Evolutionary conservation across 2,888 invertebrate species (phyloP).

Genomic region (Polymixis flavicincta): DNA sequence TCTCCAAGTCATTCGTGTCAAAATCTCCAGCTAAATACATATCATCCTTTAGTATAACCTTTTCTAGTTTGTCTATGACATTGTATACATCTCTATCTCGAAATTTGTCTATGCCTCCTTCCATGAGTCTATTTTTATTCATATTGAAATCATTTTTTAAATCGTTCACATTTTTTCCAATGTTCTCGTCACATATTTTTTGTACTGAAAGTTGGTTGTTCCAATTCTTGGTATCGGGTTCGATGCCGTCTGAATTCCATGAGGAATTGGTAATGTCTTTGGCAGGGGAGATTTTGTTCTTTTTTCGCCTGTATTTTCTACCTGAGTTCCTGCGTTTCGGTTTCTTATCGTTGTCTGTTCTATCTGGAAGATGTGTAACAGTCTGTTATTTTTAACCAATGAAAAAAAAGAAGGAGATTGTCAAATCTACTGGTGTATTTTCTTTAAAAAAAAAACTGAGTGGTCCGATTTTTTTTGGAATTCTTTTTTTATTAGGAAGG

Average conservation of each 20-base stretch:
- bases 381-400: too few relatives aligned
- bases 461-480: too few relatives aligned
- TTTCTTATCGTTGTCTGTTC: constrained; percentile 73
- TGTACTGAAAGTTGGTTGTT: constrained; percentile 73
- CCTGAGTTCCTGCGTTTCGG: constrained; percentile 81
- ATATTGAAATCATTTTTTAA: constrained; percentile 63
- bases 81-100: constrained; percentile 76
- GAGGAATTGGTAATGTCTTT: constrained; percentile 71
- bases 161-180: constrained; percentile 86
- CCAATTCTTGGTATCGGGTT: constrained; percentile 30
- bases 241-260: constrained; percentile 40
- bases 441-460: too few relatives aligned
- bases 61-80: constrained; percentile 84
- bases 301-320: constrained; percentile 82
- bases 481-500: too few relatives aligned
- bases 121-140: constrained; percentile 39
- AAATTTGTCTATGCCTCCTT: constrained; percentile 52
- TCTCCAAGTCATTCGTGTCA: constrained; percentile 79
- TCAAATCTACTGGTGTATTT: too few relatives aligned
- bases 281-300: constrained; percentile 80
- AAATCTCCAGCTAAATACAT: constrained; percentile 83
- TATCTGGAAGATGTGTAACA: neutral
- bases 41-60: constrained; percentile 83
- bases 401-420: too few relatives aligned
- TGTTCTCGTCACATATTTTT: constrained; percentile 74